These are phyloP conservation scores for Callinectes sapidus DNA, from an alignment of 2,888 invertebrate species.

Conservation along the genomic window DNA sequence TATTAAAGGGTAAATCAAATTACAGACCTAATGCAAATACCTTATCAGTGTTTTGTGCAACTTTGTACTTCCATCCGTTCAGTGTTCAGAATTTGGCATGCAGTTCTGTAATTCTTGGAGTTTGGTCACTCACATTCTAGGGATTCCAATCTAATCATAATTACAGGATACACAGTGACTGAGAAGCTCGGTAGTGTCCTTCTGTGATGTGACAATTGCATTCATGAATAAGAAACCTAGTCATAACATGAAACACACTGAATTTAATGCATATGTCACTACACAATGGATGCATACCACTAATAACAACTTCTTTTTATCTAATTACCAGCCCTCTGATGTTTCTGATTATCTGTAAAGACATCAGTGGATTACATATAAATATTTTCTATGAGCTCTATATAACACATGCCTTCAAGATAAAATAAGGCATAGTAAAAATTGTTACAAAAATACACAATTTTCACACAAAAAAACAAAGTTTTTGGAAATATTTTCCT, in stretches of 20 bases:
- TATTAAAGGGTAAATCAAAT: neutral
- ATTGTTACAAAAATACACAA: slow-evolving; percentile 29
- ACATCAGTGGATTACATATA: neutral
- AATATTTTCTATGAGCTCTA: slow-evolving; percentile 9
- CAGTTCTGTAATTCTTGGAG: neutral
- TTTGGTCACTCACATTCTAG: neutral
- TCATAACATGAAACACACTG: neutral
- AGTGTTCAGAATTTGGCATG: neutral
- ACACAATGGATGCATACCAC: neutral
- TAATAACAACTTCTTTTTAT: neutral
- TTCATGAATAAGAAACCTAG: neutral
- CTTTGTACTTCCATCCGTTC: neutral
- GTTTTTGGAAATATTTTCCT: neutral
- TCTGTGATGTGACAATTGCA: slow-evolving; percentile 4
- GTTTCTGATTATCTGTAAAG: neutral
- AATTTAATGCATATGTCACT: neutral
- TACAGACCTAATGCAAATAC: neutral
- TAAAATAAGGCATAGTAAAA: neutral
- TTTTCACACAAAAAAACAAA: neutral
- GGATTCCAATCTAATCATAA: neutral
- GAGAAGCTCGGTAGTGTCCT: neutral
- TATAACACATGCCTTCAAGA: neutral
- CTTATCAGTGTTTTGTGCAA: neutral
- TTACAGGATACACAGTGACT: neutral
- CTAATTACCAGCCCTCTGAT: neutral